Evolutionary conservation across 2,888 invertebrate species (phyloP), one percentile per base, ranked within the genome.

Genomic region (Lumbricus terrestris): DNA sequence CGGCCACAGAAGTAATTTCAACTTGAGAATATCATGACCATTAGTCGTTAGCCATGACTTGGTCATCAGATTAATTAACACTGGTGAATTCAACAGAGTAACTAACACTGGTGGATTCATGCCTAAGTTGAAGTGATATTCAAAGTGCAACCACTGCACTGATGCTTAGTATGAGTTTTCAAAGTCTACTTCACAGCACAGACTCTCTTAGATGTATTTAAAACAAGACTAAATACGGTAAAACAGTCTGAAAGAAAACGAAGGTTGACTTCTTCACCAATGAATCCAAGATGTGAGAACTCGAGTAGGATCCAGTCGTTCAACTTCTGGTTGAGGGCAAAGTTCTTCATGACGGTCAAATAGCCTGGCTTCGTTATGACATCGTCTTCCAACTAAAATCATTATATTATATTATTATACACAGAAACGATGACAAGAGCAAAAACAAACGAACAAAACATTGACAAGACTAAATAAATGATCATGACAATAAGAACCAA

Each of bases 241-340:
- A 69, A 69, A 88, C 23, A 23, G 37, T 16, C 0, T 5, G 35
- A 34, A 38, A 37, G 4, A 38, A 33, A 33, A 20, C 1, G 33
- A 33, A 5, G 1, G 1, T 3, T 1, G 42, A 34, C 33, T 20
- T 95, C 95, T 95, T 95, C 95, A 96, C 98, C 98, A 93, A 99
- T 99, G 94, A 98, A 99, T 69, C 99, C 99, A 6, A 98, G 96
- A 91, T 97, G 97, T 94, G 98, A 98, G 95, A 98, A 99, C 94
- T 99, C 98, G 90, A 99, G 95, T 90, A 98, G 97, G 93, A 98
- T 97, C 98, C 99, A 99, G 37, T 97, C 96, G 38, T 97, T 96
- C 35, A 96, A 96, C 89, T 97, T 97, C 94, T 97, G 97, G 93
- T 97, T 97, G 18, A 97, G 95, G 29, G 97, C 97, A 94, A 97